These are phyloP conservation scores for Drosophila limbata DNA, from an alignment of 2,888 invertebrate species.

Conservation along the genomic window DNA sequence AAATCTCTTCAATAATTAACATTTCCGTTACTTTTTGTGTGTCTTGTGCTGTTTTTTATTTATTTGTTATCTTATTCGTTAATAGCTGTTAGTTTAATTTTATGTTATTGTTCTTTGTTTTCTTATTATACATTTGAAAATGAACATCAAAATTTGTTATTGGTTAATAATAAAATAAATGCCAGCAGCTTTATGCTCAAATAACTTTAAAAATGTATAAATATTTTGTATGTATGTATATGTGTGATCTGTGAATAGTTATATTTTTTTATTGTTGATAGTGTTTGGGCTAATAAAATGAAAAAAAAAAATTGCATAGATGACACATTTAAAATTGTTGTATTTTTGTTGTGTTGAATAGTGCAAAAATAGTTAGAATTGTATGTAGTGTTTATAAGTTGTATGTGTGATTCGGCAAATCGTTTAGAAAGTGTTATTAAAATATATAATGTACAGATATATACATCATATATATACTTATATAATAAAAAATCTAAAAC, in stretches of 20 bases:
- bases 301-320: slow-evolving; percentile 44
- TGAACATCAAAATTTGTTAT: slow-evolving; percentile 1
- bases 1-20: slow-evolving; percentile 23
- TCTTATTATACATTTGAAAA: slow-evolving; percentile 7
- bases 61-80: slow-evolving; percentile 13
- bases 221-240: slow-evolving; percentile 23
- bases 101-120: slow-evolving; percentile 6
- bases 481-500: slow-evolving; percentile 43
- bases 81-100: slow-evolving; percentile 6
- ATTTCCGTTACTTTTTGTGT: slow-evolving; percentile 30
- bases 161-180: not conserved
- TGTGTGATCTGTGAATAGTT: not conserved
- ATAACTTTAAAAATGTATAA: slow-evolving; percentile 41
- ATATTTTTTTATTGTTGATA: slow-evolving; percentile 5
- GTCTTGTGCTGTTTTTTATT: slow-evolving; percentile 24
- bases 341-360: slow-evolving; percentile 10
- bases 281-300: slow-evolving; percentile 36
- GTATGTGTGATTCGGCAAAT: not conserved
- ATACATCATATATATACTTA: slow-evolving; percentile 5
- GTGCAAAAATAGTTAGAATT: slow-evolving; percentile 8
- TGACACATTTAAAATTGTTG: slow-evolving; percentile 49
- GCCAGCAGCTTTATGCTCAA: slow-evolving; percentile 2
- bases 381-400: not conserved
- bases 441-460: slow-evolving; percentile 14
- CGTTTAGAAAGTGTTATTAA: slow-evolving; percentile 15